phyloP scores from a whole-genome alignment of 92 coral and sea anemone genomes.

The Phenganax marumi region DNA sequence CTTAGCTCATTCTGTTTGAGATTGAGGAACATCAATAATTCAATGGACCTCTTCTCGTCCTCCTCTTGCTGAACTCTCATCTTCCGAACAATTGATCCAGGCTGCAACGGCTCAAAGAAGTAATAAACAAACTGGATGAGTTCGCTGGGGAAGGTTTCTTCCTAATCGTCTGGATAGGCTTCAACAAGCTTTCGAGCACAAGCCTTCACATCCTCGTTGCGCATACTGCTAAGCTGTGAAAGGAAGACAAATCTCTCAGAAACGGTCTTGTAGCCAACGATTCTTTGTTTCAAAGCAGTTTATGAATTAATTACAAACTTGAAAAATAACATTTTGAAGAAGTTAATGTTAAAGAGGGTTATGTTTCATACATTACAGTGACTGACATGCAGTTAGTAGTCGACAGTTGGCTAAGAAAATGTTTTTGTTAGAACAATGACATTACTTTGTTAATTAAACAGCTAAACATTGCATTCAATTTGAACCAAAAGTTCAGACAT shows the following conservation, averaged over 20 bases:
- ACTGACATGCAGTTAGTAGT: too few species aligned
- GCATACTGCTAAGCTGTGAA: conserved; percentile 8
- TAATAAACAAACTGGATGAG: conserved; percentile 18
- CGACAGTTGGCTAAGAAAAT: too few species aligned
- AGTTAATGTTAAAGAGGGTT: too few species aligned
- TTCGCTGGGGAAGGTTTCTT: conserved; percentile 21
- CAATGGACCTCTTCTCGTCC: conserved; percentile 26
- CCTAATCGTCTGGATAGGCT: conserved; percentile 35
- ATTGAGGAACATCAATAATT: neutral
- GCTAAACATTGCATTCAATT: too few species aligned
- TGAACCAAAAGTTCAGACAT: too few species aligned
- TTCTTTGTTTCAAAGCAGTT: conserved; percentile 25
- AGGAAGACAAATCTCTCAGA: conserved; percentile 26
- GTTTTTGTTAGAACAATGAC: too few species aligned
- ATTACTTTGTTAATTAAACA: too few species aligned
- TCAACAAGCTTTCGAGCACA: conserved; percentile 19
- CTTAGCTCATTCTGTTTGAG: conserved; percentile 26
- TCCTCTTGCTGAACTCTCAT: conserved; percentile 26
- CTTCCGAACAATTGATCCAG: conserved; percentile 27
- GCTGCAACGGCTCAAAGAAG: conserved; percentile 33
- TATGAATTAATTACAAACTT: too few species aligned
- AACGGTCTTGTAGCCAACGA: conserved; percentile 21
- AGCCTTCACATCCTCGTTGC: conserved; percentile 30
- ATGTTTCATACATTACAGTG: too few species aligned
- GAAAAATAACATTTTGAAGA: too few species aligned